These are phyloP conservation scores for Lepidurus apus DNA, from an alignment of 1,140 invertebrate genomes.

Conservation along the genomic window DNA sequence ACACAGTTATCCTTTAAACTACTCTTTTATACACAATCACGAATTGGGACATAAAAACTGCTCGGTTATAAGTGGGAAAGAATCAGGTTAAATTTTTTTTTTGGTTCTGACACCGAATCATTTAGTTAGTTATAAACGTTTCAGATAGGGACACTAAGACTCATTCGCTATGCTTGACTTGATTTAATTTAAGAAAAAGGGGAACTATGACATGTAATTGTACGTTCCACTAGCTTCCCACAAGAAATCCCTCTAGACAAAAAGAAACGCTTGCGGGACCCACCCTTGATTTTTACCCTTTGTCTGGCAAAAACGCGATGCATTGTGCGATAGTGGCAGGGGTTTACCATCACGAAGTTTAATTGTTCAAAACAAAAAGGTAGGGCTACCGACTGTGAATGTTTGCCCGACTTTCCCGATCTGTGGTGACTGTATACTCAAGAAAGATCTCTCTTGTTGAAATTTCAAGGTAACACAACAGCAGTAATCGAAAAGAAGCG, in stretches of 20 bases:
- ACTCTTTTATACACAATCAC: no score
- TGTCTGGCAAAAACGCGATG: neutral
- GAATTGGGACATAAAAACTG: no score
- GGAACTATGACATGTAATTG: neutral
- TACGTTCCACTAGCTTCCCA: neutral
- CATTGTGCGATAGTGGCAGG: neutral
- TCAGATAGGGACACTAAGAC: neutral
- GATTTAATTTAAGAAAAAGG: neutral
- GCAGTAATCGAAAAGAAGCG: neutral
- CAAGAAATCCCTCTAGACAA: neutral
- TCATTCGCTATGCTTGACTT: neutral
- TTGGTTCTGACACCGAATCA: no score
- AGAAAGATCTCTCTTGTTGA: neutral
- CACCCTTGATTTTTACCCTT: slow-evolving; percentile 19
- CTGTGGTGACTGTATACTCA: neutral
- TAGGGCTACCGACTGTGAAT: neutral
- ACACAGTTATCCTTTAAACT: no score
- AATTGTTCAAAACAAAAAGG: neutral
- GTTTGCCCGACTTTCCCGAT: neutral
- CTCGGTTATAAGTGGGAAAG: no score
- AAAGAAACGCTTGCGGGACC: neutral
- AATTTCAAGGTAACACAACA: slow-evolving; percentile 4
- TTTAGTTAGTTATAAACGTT: no score
- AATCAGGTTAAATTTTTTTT: no score
- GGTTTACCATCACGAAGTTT: neutral